Conservation (phyloP, 1,140 invertebrate genomes). For the Lamellibrachia luymesi region DNA sequence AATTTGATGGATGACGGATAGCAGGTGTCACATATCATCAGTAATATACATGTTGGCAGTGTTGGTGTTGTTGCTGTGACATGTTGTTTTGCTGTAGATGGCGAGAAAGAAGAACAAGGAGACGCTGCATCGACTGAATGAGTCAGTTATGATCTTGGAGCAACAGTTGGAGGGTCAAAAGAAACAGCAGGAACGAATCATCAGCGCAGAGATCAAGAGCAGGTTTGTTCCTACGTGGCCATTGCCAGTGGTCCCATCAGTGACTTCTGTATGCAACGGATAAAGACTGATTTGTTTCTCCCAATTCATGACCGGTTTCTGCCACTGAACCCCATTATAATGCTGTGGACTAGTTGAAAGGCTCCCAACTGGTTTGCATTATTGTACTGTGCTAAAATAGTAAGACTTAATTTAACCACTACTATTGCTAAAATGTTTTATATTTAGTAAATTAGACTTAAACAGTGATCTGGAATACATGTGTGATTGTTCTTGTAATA, state of each 20-base stretch:
- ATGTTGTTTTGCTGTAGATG: constrained; percentile 33
- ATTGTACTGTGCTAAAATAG: too few relatives aligned
- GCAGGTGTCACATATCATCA: too few relatives aligned
- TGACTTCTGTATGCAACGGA: neutral
- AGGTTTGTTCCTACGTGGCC: constrained; percentile 33
- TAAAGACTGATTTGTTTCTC: neutral
- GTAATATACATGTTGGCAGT: neutral
- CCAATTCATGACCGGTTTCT: too few relatives aligned
- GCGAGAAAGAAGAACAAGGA: constrained; percentile 49
- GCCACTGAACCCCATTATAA: too few relatives aligned
- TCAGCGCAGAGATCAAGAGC: constrained; percentile 55
- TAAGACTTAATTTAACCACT: too few relatives aligned
- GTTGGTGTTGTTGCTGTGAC: neutral
- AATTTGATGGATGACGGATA: too few relatives aligned
- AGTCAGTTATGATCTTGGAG: constrained; percentile 50
- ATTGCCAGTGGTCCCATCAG: neutral
- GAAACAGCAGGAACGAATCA: constrained; percentile 50
- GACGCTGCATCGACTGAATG: constrained; percentile 50
- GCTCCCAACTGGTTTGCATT: too few relatives aligned
- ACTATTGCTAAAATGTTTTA: too few relatives aligned
- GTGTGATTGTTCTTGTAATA: too few relatives aligned
- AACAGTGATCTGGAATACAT: too few relatives aligned
- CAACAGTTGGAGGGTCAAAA: constrained; percentile 49
- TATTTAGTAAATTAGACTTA: too few relatives aligned
- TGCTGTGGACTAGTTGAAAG: too few relatives aligned